Evolutionary conservation across 1,140 invertebrate species (phyloP).

Genomic region (Bilobella aurantiaca): DNA sequence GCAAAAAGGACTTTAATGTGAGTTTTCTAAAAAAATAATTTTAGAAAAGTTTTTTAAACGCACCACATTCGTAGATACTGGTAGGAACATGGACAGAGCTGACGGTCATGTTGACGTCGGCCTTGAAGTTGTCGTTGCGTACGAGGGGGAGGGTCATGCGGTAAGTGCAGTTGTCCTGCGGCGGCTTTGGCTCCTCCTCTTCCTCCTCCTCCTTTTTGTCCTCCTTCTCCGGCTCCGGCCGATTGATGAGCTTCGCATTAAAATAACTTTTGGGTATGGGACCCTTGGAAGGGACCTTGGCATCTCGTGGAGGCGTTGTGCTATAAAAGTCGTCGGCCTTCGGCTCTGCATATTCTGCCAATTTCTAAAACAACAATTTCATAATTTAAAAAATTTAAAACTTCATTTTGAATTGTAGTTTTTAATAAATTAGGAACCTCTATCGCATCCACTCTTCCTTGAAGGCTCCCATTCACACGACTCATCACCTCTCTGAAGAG

Average conservation of each 20-base stretch:
- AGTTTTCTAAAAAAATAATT: no score
- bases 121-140: slow-evolving; percentile 71
- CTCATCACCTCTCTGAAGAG: neutral
- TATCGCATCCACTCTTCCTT: neutral
- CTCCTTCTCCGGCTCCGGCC: neutral
- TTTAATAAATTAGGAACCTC: neutral
- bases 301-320: neutral
- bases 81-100: slow-evolving; percentile 89
- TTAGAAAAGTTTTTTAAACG: slow-evolving; percentile 36
- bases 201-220: neutral
- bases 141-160: slow-evolving; percentile 41
- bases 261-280: slow-evolving; percentile 1
- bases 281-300: neutral
- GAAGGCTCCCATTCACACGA: neutral
- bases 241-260: neutral
- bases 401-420: neutral
- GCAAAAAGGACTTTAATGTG: slow-evolving; percentile 37
- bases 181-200: neutral
- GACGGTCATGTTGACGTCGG: slow-evolving; percentile 65
- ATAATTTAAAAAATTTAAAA: neutral
- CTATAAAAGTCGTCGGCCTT: neutral
- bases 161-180: neutral
- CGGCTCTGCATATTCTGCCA: neutral
- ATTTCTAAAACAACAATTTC: neutral
- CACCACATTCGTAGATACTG: slow-evolving; percentile 82